phyloP scores from a whole-genome alignment of 2,797 vertebrate genomes.

The Leucoraja ocellata region DNA sequence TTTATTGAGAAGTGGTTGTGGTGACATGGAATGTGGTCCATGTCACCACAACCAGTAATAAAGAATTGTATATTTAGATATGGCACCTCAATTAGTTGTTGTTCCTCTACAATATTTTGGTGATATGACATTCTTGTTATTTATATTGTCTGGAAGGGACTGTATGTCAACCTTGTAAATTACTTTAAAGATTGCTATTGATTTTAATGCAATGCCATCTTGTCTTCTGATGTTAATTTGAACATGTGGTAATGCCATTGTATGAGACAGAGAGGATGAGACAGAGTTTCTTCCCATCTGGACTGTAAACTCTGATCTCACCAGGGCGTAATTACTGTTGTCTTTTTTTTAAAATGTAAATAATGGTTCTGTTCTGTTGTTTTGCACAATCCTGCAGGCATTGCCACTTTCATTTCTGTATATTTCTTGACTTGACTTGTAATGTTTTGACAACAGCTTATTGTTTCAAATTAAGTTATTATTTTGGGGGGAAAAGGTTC shows the following conservation, averaged over 20 bases:
- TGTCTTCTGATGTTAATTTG: background rate
- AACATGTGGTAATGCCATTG: background rate
- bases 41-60: background rate
- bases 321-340: too few relatives aligned
- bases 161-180: background rate
- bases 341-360: too few relatives aligned
- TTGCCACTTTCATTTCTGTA: too few relatives aligned
- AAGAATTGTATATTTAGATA: background rate
- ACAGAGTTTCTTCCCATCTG: too few relatives aligned
- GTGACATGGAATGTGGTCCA: too few relatives aligned
- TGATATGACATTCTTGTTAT: background rate
- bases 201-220: background rate
- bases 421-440: too few relatives aligned
- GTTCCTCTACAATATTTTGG: background rate
- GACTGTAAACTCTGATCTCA: too few relatives aligned
- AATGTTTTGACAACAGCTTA: background rate
- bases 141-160: background rate
- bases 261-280: too few relatives aligned
- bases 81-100: background rate
- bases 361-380: too few relatives aligned
- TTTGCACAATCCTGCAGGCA: too few relatives aligned
- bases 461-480: background rate
- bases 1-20: too few relatives aligned
- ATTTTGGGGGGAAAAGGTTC: too few relatives aligned
- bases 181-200: background rate